A percentile compares a stretch with the other conserved stretches of the same genome.
phyloP scores from a whole-genome alignment of 37 sponge, comb jelly and placozoan genomes.

The Cladorhizidae sp. region DNA sequence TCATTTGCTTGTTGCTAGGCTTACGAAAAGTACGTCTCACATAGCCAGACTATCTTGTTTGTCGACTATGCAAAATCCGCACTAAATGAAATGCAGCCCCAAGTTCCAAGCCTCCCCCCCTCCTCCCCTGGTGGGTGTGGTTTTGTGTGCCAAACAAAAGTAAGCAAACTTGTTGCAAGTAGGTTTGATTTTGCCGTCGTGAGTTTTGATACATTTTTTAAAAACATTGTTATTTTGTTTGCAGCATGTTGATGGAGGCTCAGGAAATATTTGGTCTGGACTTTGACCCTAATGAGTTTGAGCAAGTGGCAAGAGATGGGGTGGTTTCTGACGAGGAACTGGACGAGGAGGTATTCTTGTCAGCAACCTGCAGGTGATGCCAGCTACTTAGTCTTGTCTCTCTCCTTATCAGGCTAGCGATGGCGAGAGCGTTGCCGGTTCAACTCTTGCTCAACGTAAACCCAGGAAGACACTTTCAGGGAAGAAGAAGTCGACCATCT shows the following conservation, averaged over 20 bases:
- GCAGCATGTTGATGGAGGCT: slow-evolving; percentile 88
- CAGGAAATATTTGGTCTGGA: slow-evolving; percentile 94
- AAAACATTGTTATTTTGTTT: background rate
- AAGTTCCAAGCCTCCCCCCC: too few species aligned
- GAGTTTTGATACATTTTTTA: background rate
- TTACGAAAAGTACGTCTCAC: too few species aligned
- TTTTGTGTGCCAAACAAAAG: background rate
- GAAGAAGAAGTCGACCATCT: slow-evolving; percentile 63
- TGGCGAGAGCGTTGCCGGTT: slow-evolving; percentile 40
- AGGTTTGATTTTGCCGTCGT: background rate
- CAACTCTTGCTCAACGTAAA: background rate
- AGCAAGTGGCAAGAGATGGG: slow-evolving; percentile 53
- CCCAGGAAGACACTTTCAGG: background rate
- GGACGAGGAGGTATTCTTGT: slow-evolving; percentile 41
- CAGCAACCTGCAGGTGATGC: background rate
- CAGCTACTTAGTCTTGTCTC: background rate
- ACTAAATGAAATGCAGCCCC: too few species aligned
- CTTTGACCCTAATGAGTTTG: slow-evolving; percentile 84
- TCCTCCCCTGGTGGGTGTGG: background rate
- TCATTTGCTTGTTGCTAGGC: too few species aligned
- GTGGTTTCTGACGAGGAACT: slow-evolving; percentile 57
- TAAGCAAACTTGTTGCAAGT: background rate
- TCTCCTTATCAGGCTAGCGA: slow-evolving; percentile 6
- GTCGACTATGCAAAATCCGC: too few species aligned
- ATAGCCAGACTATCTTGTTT: too few species aligned